These are phyloP conservation scores for Papilio dardanus DNA, from an alignment of 1,140 invertebrate species.

Conservation along the genomic window DNA sequence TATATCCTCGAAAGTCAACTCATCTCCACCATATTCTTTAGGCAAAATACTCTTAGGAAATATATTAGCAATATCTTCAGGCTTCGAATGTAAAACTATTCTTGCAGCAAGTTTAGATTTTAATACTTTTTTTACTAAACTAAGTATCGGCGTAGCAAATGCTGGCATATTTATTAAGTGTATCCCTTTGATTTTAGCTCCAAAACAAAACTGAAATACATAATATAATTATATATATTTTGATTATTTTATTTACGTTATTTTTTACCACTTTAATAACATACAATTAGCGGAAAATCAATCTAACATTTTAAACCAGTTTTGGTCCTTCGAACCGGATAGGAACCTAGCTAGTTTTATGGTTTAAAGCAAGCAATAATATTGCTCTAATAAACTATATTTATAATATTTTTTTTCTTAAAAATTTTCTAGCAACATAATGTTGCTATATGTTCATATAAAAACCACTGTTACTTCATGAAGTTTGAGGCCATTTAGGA, in stretches of 20 bases:
- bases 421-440: no score
- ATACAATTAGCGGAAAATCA: not conserved
- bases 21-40: constrained; percentile 40
- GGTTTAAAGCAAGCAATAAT: no score
- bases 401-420: no score
- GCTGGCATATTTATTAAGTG: constrained; percentile 83
- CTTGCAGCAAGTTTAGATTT: constrained; percentile 79
- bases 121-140: constrained; percentile 75
- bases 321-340: no score
- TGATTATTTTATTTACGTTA: not conserved
- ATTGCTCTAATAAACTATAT: no score
- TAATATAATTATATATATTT: not conserved
- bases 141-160: constrained; percentile 78
- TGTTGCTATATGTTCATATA: no score
- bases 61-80: constrained; percentile 26
- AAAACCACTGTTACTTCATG: no score
- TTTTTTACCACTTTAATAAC: not conserved
- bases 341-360: no score
- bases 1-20: constrained; percentile 34
- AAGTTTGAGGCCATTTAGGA: no score
- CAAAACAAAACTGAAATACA: constrained; percentile 67
- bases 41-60: constrained; percentile 39
- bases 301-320: no score
- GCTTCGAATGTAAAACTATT: constrained; percentile 69
- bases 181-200: constrained; percentile 84